Percentiles rank a stretch among this genome's conserved stretches.
These are phyloP conservation scores for Protobothrops flavoviridis DNA, from an alignment of 2,113 vertebrate genomes.

Conservation along the genomic window DNA sequence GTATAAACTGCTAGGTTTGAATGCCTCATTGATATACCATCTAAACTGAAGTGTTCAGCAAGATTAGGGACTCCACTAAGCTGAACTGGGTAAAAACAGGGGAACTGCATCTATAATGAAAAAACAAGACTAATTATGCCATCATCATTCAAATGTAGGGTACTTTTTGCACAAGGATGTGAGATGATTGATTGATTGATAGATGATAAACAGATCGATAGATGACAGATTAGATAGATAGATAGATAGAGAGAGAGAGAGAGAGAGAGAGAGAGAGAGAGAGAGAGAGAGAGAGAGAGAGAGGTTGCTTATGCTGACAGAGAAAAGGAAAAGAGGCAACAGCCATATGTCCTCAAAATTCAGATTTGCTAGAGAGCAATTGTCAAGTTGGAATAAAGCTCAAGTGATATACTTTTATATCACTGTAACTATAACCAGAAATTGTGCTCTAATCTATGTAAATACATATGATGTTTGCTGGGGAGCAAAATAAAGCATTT, in stretches of 20 bases:
- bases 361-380: conserved; percentile 17
- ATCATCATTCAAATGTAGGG: conserved; percentile 69
- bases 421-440: not conserved
- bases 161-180: conserved; percentile 80
- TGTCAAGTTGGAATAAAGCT: conserved; percentile 45
- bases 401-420: conserved; percentile 33
- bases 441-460: conserved; percentile 21
- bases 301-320: conserved; percentile 42
- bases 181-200: conserved; percentile 61
- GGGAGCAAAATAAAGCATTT: conserved; percentile 35
- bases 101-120: conserved; percentile 65
- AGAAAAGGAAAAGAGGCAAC: conserved; percentile 39
- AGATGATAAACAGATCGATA: not conserved
- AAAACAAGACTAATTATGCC: conserved; percentile 67
- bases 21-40: conserved; percentile 81
- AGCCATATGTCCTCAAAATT: conserved; percentile 35
- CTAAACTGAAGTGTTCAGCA: conserved; percentile 83
- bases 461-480: conserved; percentile 11
- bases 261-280: too few relatives aligned
- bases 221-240: not conserved
- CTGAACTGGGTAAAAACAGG: conserved; percentile 77
- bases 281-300: not conserved
- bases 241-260: not conserved
- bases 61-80: conserved; percentile 77
- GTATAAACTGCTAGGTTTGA: conserved; percentile 81